These are phyloP conservation scores for Struthidea cinerea DNA, from an alignment of 2,113 vertebrate genomes.

Conservation along the genomic window DNA sequence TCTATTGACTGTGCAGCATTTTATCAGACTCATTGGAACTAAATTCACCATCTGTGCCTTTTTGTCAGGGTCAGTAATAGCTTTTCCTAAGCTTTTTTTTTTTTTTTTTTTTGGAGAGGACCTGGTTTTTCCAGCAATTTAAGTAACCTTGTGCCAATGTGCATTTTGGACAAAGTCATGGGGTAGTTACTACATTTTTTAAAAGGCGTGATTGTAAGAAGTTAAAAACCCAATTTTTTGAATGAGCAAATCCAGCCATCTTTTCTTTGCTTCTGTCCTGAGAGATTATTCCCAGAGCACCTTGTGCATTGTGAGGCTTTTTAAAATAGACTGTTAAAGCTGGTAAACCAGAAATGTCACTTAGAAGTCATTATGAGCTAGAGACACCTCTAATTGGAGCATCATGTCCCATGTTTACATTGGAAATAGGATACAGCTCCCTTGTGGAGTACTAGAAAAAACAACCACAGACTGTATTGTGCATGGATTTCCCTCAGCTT, in stretches of 20 bases:
- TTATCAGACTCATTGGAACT: background rate
- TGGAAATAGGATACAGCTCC: background rate
- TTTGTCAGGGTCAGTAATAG: background rate
- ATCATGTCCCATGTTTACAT: background rate
- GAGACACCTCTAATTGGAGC: background rate
- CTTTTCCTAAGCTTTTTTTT: background rate
- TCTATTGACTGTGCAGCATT: background rate
- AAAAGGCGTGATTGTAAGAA: background rate
- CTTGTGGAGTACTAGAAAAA: background rate
- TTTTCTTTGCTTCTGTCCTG: background rate
- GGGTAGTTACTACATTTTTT: background rate
- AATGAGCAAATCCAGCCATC: background rate
- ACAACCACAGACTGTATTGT: background rate
- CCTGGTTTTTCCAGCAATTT: background rate
- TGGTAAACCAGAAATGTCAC: background rate
- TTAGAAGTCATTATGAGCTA: background rate
- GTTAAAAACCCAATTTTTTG: background rate
- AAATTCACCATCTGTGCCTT: background rate
- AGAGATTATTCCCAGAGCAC: background rate
- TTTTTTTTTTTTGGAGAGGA: background rate
- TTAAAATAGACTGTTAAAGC: background rate
- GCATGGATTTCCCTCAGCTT: background rate
- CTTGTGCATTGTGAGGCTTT: background rate
- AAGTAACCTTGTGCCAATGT: background rate
- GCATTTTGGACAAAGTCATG: background rate